phyloP scores from a whole-genome alignment of 2,113 vertebrate species.

The Ameiurus melas region DNA sequence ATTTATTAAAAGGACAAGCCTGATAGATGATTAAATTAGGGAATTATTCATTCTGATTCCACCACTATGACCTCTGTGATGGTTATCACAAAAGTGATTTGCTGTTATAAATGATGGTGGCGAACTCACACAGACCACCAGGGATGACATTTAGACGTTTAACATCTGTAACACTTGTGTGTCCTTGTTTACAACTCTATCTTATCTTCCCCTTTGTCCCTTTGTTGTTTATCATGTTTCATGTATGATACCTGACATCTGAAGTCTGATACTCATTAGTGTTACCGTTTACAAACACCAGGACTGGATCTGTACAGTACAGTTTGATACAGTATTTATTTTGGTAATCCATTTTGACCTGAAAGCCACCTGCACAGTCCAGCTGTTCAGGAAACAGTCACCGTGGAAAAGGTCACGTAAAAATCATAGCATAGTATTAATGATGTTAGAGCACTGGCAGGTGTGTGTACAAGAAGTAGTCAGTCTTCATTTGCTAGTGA shows the following conservation, averaged over 20 bases:
- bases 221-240: not conserved
- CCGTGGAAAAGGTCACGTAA: constrained; percentile 22
- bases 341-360: not conserved
- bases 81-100: not conserved
- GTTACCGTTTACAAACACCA: constrained; percentile 1
- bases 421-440: constrained; percentile 2
- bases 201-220: not conserved
- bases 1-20: not conserved
- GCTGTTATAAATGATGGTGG: not conserved
- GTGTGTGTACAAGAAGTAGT: constrained; percentile 34
- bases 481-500: constrained; percentile 33
- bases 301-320: not conserved
- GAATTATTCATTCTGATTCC: not conserved
- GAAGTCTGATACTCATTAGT: not conserved
- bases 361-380: not conserved
- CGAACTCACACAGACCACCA: not conserved
- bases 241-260: not conserved
- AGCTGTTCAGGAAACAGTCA: constrained; percentile 36
- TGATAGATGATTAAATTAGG: not conserved
- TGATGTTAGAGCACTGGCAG: constrained; percentile 35
- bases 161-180: not conserved
- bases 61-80: not conserved
- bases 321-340: not conserved
- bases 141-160: not conserved
- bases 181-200: not conserved